Percentiles rank a stretch among this genome's conserved stretches.
phyloP scores from a whole-genome alignment of 2,113 vertebrate genomes.

The Xiphophorus maculatus region DNA sequence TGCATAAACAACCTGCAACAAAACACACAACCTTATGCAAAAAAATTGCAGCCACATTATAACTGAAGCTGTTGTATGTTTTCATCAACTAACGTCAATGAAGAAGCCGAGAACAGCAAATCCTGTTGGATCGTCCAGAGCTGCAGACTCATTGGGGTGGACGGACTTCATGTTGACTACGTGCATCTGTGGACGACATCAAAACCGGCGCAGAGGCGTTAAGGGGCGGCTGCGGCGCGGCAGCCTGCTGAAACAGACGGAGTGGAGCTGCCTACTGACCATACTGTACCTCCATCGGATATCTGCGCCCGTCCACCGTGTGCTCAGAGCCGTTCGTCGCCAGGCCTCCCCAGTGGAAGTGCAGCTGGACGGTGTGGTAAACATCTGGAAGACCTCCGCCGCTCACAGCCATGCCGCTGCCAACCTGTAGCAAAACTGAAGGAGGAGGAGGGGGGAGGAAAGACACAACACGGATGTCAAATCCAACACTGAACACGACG shows the following conservation, averaged over 20 bases:
- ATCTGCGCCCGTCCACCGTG: slow-evolving; percentile 78
- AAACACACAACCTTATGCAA: background rate
- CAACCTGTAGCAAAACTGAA: slow-evolving; percentile 74
- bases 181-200: slow-evolving; percentile 79
- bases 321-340: slow-evolving; percentile 84
- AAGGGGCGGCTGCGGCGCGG: slow-evolving; percentile 12
- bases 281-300: slow-evolving; percentile 88
- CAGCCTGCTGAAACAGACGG: background rate
- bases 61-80: rapidly evolving
- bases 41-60: background rate
- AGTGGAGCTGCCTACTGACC: slow-evolving; percentile 52
- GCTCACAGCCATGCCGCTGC: slow-evolving; percentile 75
- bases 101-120: slow-evolving; percentile 85
- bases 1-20: slow-evolving; percentile 71
- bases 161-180: slow-evolving; percentile 84
- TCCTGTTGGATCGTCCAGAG: slow-evolving; percentile 79
- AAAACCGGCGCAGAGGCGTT: background rate
- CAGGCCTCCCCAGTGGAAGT: slow-evolving; percentile 87
- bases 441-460: slow-evolving; percentile 5
- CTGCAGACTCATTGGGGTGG: slow-evolving; percentile 77
- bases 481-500: no score
- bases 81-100: slow-evolving; percentile 76
- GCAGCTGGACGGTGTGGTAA: slow-evolving; percentile 83
- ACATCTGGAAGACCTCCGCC: slow-evolving; percentile 77
- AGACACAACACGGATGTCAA: background rate